phyloP scores from a whole-genome alignment of 2,113 vertebrate species.

The Sinocyclocheilus rhinocerous region DNA sequence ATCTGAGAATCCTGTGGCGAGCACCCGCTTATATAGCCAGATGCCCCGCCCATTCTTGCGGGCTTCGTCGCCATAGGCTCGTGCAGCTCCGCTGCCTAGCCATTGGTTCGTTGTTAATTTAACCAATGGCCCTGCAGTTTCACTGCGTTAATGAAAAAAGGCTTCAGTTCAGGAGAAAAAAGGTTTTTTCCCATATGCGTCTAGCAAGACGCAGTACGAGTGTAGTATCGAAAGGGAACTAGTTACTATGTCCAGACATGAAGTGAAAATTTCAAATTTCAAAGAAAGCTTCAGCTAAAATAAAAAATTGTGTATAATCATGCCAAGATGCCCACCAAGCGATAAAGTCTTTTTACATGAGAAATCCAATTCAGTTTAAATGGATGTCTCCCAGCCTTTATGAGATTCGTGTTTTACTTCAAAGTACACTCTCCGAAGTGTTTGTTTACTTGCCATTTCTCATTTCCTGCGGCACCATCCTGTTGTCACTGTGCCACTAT shows the following conservation, averaged over 20 bases:
- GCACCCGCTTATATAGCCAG: no score
- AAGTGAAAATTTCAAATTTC: background rate
- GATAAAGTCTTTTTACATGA: background rate
- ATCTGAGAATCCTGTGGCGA: no score
- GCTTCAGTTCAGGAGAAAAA: no score
- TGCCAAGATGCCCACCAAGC: background rate
- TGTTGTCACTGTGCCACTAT: constrained; percentile 59
- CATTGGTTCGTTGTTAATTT: no score
- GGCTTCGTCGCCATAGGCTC: no score
- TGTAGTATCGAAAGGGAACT: no score
- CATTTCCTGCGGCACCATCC: constrained; percentile 61
- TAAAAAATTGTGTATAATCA: background rate
- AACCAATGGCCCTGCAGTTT: no score
- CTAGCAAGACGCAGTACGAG: no score
- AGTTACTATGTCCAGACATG: background rate
- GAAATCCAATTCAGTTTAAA: background rate
- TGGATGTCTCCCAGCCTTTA: constrained; percentile 38
- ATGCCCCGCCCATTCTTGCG: no score
- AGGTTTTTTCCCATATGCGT: no score
- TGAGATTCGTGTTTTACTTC: constrained; percentile 60
- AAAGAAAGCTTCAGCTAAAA: background rate
- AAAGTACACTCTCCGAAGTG: constrained; percentile 55
- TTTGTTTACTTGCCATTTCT: constrained; percentile 68
- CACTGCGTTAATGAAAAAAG: no score
- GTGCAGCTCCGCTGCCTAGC: no score